Evolutionary conservation across 2,888 invertebrate species (phyloP).

Genomic region (Rutpela maculata): DNA sequence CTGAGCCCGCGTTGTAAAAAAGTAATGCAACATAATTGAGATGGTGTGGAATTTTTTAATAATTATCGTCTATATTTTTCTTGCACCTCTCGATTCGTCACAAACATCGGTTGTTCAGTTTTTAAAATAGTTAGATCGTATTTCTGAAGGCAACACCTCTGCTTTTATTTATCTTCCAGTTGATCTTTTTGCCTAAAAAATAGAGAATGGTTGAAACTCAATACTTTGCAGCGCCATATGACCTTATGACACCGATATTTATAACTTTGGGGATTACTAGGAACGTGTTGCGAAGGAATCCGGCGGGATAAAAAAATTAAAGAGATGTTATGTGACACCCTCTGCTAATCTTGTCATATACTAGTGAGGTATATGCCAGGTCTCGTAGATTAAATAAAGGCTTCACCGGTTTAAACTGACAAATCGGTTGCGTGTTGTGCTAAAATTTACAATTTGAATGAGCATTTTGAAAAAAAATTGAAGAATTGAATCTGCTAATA

Average conservation of each 20-base stretch:
- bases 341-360: conserved; percentile 8
- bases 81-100: neutral
- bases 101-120: neutral
- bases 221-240: conserved; percentile 2
- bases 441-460: no score
- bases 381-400: neutral
- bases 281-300: conserved; percentile 11
- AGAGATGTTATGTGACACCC: neutral
- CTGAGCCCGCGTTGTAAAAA: neutral
- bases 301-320: conserved; percentile 5
- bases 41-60: conserved; percentile 17
- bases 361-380: neutral
- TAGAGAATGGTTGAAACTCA: neutral
- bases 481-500: no score
- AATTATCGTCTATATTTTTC: neutral
- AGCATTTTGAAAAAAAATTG: no score
- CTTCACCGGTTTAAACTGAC: neutral
- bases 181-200: neutral
- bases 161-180: neutral
- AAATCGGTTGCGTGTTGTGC: neutral
- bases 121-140: neutral
- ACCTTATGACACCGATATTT: conserved; percentile 17
- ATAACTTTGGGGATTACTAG: conserved; percentile 17
- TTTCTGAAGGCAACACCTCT: neutral
- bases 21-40: conserved; percentile 25